Conservation (phyloP, 1,140 invertebrate species). For the Heliconius hewitsoni region DNA sequence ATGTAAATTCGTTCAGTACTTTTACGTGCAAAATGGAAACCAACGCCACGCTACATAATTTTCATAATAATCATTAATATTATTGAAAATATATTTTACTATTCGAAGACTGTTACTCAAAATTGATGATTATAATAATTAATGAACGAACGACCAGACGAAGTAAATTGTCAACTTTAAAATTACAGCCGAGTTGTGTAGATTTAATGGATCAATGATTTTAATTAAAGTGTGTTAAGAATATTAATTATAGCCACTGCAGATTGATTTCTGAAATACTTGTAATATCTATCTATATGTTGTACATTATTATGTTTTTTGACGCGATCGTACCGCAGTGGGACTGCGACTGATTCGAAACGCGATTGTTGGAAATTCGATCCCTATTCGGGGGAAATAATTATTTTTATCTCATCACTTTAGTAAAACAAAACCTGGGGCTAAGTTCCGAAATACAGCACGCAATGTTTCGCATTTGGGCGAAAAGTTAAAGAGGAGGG, state of each 20-base stretch:
- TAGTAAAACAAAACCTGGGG: background rate
- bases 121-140: background rate
- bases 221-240: background rate
- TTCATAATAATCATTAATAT: background rate
- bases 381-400: background rate
- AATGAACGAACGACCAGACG: background rate
- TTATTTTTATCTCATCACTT: background rate
- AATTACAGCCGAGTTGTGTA: background rate
- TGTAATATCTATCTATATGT: too few relatives aligned
- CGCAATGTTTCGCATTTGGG: background rate
- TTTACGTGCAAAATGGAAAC: too few relatives aligned
- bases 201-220: constrained; percentile 11
- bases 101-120: background rate
- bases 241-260: background rate
- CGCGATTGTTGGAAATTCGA: background rate
- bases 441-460: background rate
- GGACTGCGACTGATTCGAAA: background rate
- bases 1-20: too few relatives aligned
- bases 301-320: too few relatives aligned
- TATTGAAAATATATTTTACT: background rate
- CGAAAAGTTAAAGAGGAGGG: background rate
- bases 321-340: too few relatives aligned
- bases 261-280: background rate
- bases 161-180: background rate
- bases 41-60: too few relatives aligned